Conservation (phyloP, 2,888 invertebrate genomes). For the Eupithecia insigniata region DNA sequence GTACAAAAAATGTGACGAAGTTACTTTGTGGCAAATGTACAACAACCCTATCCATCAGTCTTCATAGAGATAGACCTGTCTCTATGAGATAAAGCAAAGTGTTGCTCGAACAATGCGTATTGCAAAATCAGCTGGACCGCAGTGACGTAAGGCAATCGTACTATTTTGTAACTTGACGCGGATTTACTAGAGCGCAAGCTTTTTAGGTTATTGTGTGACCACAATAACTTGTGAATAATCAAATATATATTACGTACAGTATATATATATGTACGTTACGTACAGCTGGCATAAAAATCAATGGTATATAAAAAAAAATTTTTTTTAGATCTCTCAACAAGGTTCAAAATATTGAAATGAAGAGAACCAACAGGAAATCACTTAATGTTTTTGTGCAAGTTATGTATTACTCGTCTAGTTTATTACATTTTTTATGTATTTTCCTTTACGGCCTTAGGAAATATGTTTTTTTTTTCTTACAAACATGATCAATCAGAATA, state of each 20-base stretch:
- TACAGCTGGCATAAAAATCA: neutral
- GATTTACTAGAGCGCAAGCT: constrained; percentile 25
- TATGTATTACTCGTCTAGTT: no score
- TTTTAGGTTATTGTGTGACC: neutral
- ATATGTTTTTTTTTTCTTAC: no score
- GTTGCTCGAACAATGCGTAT: constrained; percentile 8
- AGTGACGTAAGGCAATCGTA: constrained; percentile 31
- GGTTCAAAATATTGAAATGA: neutral
- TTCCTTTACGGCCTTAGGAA: no score
- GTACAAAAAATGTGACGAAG: no score
- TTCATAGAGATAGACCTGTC: neutral
- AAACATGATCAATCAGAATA: no score
- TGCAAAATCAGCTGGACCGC: constrained; percentile 30
- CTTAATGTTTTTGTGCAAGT: neutral
- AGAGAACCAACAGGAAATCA: neutral
- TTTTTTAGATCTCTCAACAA: neutral
- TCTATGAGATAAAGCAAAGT: constrained; percentile 1
- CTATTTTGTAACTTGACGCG: constrained; percentile 22
- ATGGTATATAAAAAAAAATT: neutral
- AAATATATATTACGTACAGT: neutral
- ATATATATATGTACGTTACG: no score
- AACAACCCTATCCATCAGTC: neutral
- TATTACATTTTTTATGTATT: no score
- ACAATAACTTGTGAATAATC: neutral
- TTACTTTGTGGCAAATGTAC: no score